phyloP scores from a whole-genome alignment of 1,140 invertebrate genomes.

The Parapsyche elsis region DNA sequence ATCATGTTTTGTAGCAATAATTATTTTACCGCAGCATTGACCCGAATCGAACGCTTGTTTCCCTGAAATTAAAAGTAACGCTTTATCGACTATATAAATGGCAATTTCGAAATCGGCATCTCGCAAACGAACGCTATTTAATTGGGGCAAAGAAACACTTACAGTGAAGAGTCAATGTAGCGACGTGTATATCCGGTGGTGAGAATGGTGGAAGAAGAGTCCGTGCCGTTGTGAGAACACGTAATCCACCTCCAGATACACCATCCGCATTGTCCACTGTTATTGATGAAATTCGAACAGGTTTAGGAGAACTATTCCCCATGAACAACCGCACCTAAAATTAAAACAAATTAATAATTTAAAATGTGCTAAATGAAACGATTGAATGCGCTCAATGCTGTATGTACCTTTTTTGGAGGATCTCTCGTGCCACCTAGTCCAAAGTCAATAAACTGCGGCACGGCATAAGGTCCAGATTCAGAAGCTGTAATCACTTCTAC shows the following conservation, averaged over 20 bases:
- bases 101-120: not conserved
- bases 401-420: constrained; percentile 60
- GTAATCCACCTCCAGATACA: constrained; percentile 21
- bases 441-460: constrained; percentile 62
- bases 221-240: constrained; percentile 43
- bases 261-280: constrained; percentile 54
- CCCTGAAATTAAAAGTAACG: constrained; percentile 50
- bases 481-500: constrained; percentile 60
- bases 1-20: constrained; percentile 51
- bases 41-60: constrained; percentile 50
- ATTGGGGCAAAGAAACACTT: constrained; percentile 66
- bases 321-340: constrained; percentile 59
- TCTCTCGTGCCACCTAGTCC: constrained; percentile 60
- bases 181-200: constrained; percentile 67
- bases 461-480: constrained; percentile 60
- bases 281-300: constrained; percentile 56
- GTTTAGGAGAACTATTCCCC: constrained; percentile 59
- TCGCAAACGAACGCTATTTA: not conserved
- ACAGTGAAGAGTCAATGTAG: constrained; percentile 82
- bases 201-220: constrained; percentile 57
- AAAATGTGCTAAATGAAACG: not conserved
- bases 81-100: no score
- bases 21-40: constrained; percentile 53
- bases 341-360: not conserved
- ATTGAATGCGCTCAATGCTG: no score